phyloP scores from a whole-genome alignment of 1,140 invertebrate genomes.

The Aphelenchoides avenae region DNA sequence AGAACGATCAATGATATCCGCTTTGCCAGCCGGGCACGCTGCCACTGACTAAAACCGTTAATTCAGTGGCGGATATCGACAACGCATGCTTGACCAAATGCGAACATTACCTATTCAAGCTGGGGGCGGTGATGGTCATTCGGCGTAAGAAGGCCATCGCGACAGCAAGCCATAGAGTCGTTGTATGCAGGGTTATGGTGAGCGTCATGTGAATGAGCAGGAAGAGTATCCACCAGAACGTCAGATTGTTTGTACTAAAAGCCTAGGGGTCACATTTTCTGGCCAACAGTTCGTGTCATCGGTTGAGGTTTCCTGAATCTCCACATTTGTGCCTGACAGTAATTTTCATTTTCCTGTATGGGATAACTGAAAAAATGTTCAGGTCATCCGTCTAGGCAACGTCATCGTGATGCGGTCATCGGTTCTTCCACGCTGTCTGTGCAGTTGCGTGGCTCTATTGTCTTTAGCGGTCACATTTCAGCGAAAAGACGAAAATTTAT shows the following conservation, averaged over 20 bases:
- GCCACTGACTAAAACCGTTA: too few species aligned
- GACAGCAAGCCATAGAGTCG: slow-evolving; percentile 55
- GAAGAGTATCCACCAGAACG: slow-evolving; percentile 49
- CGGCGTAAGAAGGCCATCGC: slow-evolving; percentile 53
- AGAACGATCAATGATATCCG: too few species aligned
- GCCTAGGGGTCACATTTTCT: too few species aligned
- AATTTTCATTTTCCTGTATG: background rate
- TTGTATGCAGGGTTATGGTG: slow-evolving; percentile 51
- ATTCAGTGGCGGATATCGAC: too few species aligned
- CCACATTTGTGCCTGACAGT: background rate
- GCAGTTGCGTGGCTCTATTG: too few species aligned
- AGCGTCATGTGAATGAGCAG: slow-evolving; percentile 52
- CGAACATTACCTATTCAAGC: too few species aligned
- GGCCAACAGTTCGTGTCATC: background rate
- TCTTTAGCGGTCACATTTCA: too few species aligned
- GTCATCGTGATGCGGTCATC: background rate
- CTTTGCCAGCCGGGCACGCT: too few species aligned
- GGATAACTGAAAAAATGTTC: background rate
- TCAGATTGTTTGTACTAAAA: slow-evolving; percentile 37
- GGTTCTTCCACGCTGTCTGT: background rate
- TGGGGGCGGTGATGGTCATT: too few species aligned
- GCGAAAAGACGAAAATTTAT: too few species aligned
- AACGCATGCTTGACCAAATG: too few species aligned
- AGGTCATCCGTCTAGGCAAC: background rate
- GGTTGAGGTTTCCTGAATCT: slow-evolving; percentile 11